Base-by-base conservation (phyloP, 1,140 invertebrate genomes). In the Helicorthomorpha holstii region DNA sequence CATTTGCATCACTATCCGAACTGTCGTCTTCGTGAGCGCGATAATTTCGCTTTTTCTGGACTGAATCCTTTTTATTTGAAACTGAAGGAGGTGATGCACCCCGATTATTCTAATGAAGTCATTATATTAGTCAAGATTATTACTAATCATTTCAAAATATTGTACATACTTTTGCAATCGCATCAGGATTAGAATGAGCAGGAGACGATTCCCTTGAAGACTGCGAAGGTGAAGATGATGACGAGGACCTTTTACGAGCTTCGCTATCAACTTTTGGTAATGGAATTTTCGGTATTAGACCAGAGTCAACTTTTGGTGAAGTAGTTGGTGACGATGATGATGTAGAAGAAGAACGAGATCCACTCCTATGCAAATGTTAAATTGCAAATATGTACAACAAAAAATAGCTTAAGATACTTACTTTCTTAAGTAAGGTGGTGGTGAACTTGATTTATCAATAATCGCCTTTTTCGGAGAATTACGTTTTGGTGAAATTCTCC, bases 11-110 rank as follows among this genome's bases (percentile, higher is more conserved):
- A 55, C 70, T 70, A 46, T 77, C 80, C 0, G 80, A 82, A 26
- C 78, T 80, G 56, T 84, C 81, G 43, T 84, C 82, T 60, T 87
- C 87, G 48, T 85, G 87, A 47, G 73, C 76, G 10, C 87, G 74
- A 61, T 91, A 91, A 49, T 89, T 85, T 24, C 87, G 70, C 57
- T 84, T 84, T 41, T 82, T 82, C 61, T 85, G 82, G 7, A 85
- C 75, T 46, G 81, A 82, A 54, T 83, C 76, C 60, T 83, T 82
- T 58, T 83, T 84, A 56, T 79, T 81, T 3, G 75, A 69, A 53
- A 82, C 79, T 61, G 83, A 80, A 62, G 83, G 82, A 57, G 78
- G 75, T 26, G 74, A 75, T 26, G 34, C 27, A 12, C 3, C 14
- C 7, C 23, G 4, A n/a, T 7, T 7, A 45, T 45, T 45, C 43